phyloP scores from a whole-genome alignment of 1,140 invertebrate genomes.

The Ceratina calcarata region DNA sequence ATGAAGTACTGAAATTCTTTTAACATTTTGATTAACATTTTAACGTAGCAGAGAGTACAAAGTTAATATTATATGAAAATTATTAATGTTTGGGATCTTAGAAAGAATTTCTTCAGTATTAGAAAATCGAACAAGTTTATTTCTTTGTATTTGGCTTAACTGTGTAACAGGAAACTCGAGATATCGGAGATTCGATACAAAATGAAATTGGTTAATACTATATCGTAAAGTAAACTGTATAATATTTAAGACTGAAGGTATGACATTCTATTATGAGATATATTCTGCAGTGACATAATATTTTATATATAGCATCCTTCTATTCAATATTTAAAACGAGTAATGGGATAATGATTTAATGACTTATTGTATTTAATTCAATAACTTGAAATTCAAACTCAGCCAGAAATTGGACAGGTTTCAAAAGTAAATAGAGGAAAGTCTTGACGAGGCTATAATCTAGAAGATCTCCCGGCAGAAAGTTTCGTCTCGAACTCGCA shows the following conservation, averaged over 20 bases:
- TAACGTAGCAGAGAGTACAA: no score
- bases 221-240: not conserved
- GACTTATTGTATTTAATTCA: no score
- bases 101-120: not conserved
- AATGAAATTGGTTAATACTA: conserved; percentile 2
- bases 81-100: no score
- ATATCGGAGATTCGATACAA: not conserved
- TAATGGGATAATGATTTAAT: no score
- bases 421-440: not conserved
- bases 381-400: not conserved
- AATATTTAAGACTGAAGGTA: not conserved
- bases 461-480: not conserved
- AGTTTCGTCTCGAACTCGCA: not conserved
- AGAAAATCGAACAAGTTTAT: not conserved
- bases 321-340: no score
- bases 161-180: not conserved
- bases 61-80: no score
- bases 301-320: no score
- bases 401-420: no score
- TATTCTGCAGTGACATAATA: not conserved
- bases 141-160: not conserved
- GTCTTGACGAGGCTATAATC: not conserved
- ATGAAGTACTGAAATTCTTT: no score
- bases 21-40: no score
- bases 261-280: not conserved